Base-by-base conservation (phyloP, 2,888 invertebrate species). In the Drosophila macrospina region DNA sequence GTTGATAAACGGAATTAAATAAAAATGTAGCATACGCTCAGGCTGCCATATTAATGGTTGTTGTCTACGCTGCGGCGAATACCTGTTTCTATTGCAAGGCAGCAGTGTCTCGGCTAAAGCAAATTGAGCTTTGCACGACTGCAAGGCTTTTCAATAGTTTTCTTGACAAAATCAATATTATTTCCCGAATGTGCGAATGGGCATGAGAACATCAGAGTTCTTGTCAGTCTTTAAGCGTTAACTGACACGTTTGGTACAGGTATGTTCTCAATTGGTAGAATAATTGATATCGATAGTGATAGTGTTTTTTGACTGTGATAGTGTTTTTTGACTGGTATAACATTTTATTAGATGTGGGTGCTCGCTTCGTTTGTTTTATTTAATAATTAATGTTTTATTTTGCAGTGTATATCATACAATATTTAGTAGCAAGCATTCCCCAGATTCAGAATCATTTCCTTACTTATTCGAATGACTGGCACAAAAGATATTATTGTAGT, bases 91-190 rank as follows among this genome's bases (percentile, higher is more conserved):
- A 0, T 10, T 26, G 10, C 8, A n/a, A 28, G 7, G 28, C 20
- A 20, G 20, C 20, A 0, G 26, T 52, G 61, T 45, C 66, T 66
- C 20, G 8, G 16, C 67, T 65, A 60, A 37, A 5, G 5, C 4
- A 8, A 16, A 36, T 28, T 11, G 15, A 47, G 20, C 63, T 60
- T 63, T 30, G 5, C 32, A 8, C 26, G 13, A n/a, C 34, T 63
- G n/a, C 15, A 34, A 37, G 42, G 13, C 60, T 64, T 41, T 45
- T 4, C 6, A 48, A 52, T 16, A 34, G 28, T 39, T 47, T 50
- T 39, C 54, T 44, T 34, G 34, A 24, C n/a, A 73, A 74, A 75
- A 75, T 75, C 75, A 74, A 75, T 75, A 75, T 28, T 28, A 4
- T 36, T 32, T 48, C 34, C 24, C 4, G 34, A 26, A 16, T 39